A percentile compares a stretch with the other conserved stretches of the same genome.
phyloP scores from a whole-genome alignment of 2,113 vertebrate genomes.

The Typhlomys cinereus region DNA sequence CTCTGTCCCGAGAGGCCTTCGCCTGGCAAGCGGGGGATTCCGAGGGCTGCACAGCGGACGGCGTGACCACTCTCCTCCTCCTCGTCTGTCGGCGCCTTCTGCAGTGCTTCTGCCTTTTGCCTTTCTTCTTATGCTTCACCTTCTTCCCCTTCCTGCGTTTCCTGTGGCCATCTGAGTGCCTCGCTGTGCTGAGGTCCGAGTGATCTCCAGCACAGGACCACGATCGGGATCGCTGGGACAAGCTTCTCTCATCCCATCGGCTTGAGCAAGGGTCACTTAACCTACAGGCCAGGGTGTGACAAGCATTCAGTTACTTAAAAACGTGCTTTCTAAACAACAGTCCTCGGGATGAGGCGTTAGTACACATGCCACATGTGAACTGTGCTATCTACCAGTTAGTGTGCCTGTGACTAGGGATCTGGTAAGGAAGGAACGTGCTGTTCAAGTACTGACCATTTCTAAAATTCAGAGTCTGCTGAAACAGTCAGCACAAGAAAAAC shows the following conservation, averaged over 20 bases:
- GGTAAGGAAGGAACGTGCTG: not conserved
- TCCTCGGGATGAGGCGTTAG: not conserved
- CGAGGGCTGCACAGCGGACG: slow-evolving; percentile 85
- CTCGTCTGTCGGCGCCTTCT: slow-evolving; percentile 92
- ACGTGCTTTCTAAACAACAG: not conserved
- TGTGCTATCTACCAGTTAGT: not conserved
- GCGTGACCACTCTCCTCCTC: slow-evolving; percentile 79
- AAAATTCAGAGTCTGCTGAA: not conserved
- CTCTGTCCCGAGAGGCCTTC: slow-evolving; percentile 81
- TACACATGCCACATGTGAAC: not conserved
- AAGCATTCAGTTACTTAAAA: not conserved
- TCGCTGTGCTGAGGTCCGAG: slow-evolving; percentile 86
- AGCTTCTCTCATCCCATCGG: slow-evolving; percentile 93
- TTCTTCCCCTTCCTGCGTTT: slow-evolving; percentile 94
- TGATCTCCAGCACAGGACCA: slow-evolving; percentile 90
- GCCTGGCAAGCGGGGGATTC: slow-evolving; percentile 84
- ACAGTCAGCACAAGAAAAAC: not conserved
- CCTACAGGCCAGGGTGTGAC: slow-evolving; percentile 67
- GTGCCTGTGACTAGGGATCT: not conserved
- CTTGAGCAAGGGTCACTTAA: slow-evolving; percentile 90
- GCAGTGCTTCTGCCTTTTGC: slow-evolving; percentile 93
- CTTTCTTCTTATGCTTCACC: slow-evolving; percentile 94
- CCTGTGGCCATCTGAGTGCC: slow-evolving; percentile 86
- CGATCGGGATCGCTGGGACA: slow-evolving; percentile 91
- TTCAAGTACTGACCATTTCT: slow-evolving; percentile 9